Evolutionary conservation across 2,888 invertebrate genomes (phyloP).

Genomic region (Masnerella sp.): DNA sequence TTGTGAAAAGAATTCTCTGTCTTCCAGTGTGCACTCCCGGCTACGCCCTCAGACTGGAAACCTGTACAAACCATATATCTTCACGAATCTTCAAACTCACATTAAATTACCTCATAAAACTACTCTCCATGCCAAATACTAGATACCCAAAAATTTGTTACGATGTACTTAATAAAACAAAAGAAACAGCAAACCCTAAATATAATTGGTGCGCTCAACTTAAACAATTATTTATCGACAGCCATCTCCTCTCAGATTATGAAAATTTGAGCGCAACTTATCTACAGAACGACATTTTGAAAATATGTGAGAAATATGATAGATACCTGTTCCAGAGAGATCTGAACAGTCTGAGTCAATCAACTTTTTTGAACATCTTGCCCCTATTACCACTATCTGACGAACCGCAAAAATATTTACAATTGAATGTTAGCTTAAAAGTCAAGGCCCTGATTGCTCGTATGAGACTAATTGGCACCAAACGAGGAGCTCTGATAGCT

Average conservation of each 20-base stretch:
- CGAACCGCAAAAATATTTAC: not conserved
- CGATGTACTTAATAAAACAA: not conserved
- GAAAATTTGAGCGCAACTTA: not conserved
- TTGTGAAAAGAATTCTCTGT: conserved; percentile 3
- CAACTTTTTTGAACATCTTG: not conserved
- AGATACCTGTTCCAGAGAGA: not conserved
- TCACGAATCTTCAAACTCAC: not conserved
- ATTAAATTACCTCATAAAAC: not conserved
- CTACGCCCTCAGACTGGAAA: conserved; percentile 4
- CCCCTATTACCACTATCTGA: not conserved
- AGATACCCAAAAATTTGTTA: conserved; percentile 15
- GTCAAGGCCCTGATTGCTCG: not conserved
- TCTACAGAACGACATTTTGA: not conserved
- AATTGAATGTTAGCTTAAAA: not conserved
- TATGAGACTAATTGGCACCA: not conserved
- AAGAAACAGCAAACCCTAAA: not conserved
- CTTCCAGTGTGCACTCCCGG: not conserved
- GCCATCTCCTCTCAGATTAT: not conserved
- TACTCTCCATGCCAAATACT: not conserved
- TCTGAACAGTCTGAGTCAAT: not conserved
- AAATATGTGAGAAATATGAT: not conserved
- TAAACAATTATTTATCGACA: not conserved
- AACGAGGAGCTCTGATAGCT: too few species aligned
- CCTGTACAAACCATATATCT: not conserved
- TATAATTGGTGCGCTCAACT: conserved; percentile 1